Base-by-base conservation (phyloP, 2,888 invertebrate species). In the Gibbula magus region DNA sequence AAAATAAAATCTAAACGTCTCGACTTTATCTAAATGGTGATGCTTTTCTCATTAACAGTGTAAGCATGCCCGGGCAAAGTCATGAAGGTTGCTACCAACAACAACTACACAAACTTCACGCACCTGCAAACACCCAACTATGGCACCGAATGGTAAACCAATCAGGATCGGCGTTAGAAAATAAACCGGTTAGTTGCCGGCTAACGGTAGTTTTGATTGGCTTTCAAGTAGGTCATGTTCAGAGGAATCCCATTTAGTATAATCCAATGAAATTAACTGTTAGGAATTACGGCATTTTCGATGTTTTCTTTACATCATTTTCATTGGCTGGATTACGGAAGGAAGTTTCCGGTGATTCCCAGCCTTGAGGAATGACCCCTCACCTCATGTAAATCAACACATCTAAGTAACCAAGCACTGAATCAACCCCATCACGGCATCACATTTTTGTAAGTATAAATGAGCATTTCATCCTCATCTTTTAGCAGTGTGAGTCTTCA, bases 291-390 rank as follows among this genome's bases (percentile, higher is more conserved):
- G 29, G 25, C 61, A 61, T 61, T 61, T 25, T 25, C 25, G 61
- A 61, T 61, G 29, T 25, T 61, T 61, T 61, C 61, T 61, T 61
- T 29, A 25, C 29, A 29, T 29, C 25, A 29, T 29, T 29, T 4
- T 61, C 29, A 61, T 61, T 61, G 61, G 61, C 61, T 61, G 29
- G 5, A 45, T 61, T 61, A 29, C 29, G 29, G 61, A 29, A 61
- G 61, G 61, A 61, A 61, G 61, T 61, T 25, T 61, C 61, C 61
- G 61, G 61, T 61, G 61, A 61, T 29, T 61, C 61, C 61, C 61
- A 61, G 61, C 18, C 61, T 61, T 25, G 61, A 61, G 61, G 29
- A 61, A 29, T 61, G 61, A 61, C 61, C 61, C 29, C 61, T 61
- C 25, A 61, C 61, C 61, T 61, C 61, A 29, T 61, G 61, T 61